phyloP scores from a whole-genome alignment of 2,797 vertebrate species.

The Microctenopoma stevenorrisi region DNA sequence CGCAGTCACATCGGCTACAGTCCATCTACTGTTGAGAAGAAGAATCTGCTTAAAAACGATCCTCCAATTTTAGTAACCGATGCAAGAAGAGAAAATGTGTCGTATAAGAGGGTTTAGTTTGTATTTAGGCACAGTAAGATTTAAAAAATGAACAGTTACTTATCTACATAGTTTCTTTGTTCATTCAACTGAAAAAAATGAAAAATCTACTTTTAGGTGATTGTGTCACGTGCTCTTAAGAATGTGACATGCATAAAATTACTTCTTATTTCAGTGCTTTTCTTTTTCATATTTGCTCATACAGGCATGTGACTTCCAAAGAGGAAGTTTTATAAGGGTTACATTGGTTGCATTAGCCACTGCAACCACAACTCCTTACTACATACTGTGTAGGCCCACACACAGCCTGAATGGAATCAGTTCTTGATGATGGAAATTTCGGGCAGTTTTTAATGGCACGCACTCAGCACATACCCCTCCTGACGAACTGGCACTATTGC shows the following conservation, averaged over 20 bases:
- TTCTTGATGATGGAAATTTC: slow-evolving; percentile 51
- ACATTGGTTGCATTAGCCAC: slow-evolving; percentile 19
- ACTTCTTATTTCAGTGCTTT: neutral
- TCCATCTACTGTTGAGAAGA: neutral
- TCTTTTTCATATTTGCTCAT: neutral
- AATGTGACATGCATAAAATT: neutral
- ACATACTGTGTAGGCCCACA: slow-evolving; percentile 45
- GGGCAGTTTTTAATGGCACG: slow-evolving; percentile 55
- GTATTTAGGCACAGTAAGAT: neutral
- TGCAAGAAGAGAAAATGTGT: too few species aligned
- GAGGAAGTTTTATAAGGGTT: slow-evolving; percentile 6
- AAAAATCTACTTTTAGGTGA: slow-evolving; percentile 3
- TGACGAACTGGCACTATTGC: slow-evolving; percentile 59
- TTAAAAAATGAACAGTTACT: neutral
- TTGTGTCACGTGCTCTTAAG: neutral
- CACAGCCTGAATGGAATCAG: slow-evolving; percentile 40
- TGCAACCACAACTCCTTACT: slow-evolving; percentile 40
- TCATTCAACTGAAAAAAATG: too few species aligned
- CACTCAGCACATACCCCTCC: slow-evolving; percentile 29
- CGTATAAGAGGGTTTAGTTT: neutral
- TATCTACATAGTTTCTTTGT: neutral
- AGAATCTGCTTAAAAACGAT: too few species aligned
- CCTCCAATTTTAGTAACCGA: too few species aligned
- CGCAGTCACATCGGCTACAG: slow-evolving; percentile 9
- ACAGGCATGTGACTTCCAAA: slow-evolving; percentile 3